These are phyloP conservation scores for Ecdyonurus torrentis DNA, from an alignment of 2,888 invertebrate genomes.

Conservation along the genomic window DNA sequence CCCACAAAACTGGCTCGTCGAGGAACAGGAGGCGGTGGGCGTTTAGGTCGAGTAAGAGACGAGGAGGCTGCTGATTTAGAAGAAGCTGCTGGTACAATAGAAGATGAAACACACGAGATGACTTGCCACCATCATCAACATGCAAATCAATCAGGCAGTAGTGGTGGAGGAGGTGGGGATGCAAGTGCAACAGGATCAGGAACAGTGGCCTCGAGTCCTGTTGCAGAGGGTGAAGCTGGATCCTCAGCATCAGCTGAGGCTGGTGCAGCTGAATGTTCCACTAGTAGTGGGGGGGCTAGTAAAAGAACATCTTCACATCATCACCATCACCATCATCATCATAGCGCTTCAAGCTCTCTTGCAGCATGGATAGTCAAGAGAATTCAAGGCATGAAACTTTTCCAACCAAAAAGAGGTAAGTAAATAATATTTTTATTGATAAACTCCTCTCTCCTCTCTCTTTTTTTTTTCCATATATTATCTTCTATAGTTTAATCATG, in stretches of 20 bases:
- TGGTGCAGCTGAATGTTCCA: no score
- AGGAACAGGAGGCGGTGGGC: background rate
- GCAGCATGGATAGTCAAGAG: slow-evolving; percentile 9
- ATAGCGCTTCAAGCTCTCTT: background rate
- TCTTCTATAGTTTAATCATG: no score
- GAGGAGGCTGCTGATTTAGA: background rate
- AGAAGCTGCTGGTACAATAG: background rate
- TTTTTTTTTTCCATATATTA: no score
- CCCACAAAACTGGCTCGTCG: slow-evolving; percentile 1
- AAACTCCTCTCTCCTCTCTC: no score
- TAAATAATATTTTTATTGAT: no score
- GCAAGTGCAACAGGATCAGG: background rate
- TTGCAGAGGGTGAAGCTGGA: background rate
- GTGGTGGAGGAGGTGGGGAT: slow-evolving; percentile 3
- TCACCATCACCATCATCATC: background rate
- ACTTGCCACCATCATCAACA: background rate
- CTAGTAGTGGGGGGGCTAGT: background rate
- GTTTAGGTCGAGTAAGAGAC: background rate
- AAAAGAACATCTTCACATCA: background rate
- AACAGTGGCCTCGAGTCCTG: background rate
- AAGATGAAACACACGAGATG: background rate
- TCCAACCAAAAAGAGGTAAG: slow-evolving; percentile 10
- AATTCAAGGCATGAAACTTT: slow-evolving; percentile 7
- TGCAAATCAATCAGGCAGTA: slow-evolving; percentile 1
- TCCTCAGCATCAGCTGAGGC: background rate